A percentile compares a stretch with the other conserved stretches of the same genome.
Conservation (phyloP, 2,888 invertebrate genomes). For the Sminthurides aquaticus region DNA sequence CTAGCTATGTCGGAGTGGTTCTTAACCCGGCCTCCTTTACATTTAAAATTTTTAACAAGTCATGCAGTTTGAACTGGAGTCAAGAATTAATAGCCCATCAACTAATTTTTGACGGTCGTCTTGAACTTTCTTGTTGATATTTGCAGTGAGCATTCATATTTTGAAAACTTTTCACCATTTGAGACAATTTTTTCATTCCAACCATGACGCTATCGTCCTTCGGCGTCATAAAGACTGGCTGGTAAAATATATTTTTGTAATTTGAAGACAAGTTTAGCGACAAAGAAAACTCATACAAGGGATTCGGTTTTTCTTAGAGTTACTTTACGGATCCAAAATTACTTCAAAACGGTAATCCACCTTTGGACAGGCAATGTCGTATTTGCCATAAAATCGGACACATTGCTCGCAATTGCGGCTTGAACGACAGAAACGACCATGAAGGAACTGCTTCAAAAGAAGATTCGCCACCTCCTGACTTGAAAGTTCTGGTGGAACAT, state of each 20-base stretch:
- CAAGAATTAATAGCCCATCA: background rate
- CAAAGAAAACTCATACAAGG: background rate
- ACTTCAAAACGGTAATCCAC: slow-evolving; percentile 49
- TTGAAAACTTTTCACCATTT: slow-evolving; percentile 33
- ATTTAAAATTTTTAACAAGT: too few relatives aligned
- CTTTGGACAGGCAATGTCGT: slow-evolving; percentile 52
- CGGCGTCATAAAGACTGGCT: slow-evolving; percentile 20
- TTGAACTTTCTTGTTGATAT: too few relatives aligned
- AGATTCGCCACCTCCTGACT: background rate
- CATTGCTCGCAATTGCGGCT: slow-evolving; percentile 50
- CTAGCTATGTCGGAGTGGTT: too few relatives aligned
- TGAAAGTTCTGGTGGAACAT: background rate
- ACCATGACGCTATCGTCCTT: slow-evolving; percentile 16
- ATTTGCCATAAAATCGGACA: slow-evolving; percentile 54
- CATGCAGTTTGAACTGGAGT: too few relatives aligned
- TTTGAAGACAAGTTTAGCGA: too few relatives aligned
- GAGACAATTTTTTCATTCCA: slow-evolving; percentile 29
- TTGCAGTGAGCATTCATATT: slow-evolving; percentile 40
- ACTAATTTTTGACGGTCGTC: background rate
- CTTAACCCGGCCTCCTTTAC: too few relatives aligned
- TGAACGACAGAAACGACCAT: slow-evolving; percentile 18
- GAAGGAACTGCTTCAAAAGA: slow-evolving; percentile 4
- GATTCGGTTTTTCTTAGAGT: slow-evolving; percentile 25
- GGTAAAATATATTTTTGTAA: slow-evolving; percentile 11
- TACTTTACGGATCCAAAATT: slow-evolving; percentile 46